A percentile compares a stretch with the other conserved stretches of the same genome.
Evolutionary conservation across 1,140 invertebrate genomes (phyloP).

Genomic region (Paraescarpia echinospica): DNA sequence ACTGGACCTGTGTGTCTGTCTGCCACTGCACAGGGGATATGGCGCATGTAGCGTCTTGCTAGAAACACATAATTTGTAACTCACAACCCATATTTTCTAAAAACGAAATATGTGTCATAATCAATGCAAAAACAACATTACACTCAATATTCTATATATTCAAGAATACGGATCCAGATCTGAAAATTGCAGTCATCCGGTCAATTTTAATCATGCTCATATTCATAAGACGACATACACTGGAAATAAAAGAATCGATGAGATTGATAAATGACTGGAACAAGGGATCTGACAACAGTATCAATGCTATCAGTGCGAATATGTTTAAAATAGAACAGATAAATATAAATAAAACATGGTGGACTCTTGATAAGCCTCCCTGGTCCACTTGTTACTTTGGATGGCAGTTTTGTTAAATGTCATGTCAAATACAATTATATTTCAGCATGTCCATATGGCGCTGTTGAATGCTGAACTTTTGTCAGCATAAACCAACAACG

Average conservation of each 20-base stretch:
- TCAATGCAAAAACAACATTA: neutral
- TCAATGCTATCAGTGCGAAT: neutral
- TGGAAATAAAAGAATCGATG: too few species aligned
- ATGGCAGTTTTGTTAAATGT: too few species aligned
- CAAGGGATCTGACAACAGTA: neutral
- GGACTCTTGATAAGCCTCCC: too few species aligned
- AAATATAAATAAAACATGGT: too few species aligned
- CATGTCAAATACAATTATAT: too few species aligned
- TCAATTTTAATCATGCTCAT: neutral
- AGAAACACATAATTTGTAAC: neutral
- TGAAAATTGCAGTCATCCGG: neutral
- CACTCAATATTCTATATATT: neutral
- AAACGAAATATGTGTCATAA: neutral
- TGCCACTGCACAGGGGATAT: neutral
- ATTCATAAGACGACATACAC: neutral
- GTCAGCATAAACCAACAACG: too few species aligned
- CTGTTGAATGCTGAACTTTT: too few species aligned
- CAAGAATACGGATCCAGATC: neutral
- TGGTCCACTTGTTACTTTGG: too few species aligned
- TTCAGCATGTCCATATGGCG: too few species aligned
- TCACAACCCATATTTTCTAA: neutral
- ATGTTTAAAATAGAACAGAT: neutral
- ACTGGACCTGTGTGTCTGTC: neutral
- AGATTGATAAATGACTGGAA: neutral
- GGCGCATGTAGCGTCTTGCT: neutral